A percentile compares a stretch with the other conserved stretches of the same genome.
Evolutionary conservation across 2,113 vertebrate genomes (phyloP).

Genomic region (Conger conger): DNA sequence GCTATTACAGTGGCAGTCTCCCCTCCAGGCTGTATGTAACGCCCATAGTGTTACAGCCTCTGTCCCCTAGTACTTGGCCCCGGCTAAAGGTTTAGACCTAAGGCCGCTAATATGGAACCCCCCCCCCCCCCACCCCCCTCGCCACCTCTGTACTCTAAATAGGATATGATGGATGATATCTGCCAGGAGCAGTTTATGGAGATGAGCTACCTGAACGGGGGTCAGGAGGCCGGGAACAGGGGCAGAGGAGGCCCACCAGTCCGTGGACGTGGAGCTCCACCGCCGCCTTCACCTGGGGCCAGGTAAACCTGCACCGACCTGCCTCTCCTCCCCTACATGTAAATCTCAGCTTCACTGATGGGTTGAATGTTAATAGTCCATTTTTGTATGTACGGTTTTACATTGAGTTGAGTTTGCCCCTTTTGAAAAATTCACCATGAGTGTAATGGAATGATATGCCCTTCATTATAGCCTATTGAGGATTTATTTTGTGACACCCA

Average conservation of each 20-base stretch:
- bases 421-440: too few relatives aligned
- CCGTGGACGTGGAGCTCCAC: constrained; percentile 83
- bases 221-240: constrained; percentile 79
- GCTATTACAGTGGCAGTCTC: not conserved
- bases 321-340: not conserved
- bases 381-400: not conserved
- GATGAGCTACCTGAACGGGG: constrained; percentile 92
- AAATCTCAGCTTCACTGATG: too few relatives aligned
- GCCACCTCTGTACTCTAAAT: constrained; percentile 12
- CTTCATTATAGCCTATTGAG: too few relatives aligned
- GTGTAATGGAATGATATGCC: too few relatives aligned
- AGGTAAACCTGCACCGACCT: constrained; percentile 66
- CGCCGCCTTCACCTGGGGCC: constrained; percentile 76
- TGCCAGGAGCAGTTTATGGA: constrained; percentile 98
- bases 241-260: constrained; percentile 81
- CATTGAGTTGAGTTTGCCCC: not conserved
- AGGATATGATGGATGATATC: constrained; percentile 99
- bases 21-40: not conserved
- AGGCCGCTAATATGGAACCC: not conserved
- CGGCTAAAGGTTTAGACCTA: not conserved
- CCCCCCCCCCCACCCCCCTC: not conserved
- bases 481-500: too few relatives aligned
- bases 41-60: not conserved
- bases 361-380: too few relatives aligned
- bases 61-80: not conserved